Evolutionary conservation across 1,140 invertebrate species (phyloP).

Genomic region (Microplitis demolitor): DNA sequence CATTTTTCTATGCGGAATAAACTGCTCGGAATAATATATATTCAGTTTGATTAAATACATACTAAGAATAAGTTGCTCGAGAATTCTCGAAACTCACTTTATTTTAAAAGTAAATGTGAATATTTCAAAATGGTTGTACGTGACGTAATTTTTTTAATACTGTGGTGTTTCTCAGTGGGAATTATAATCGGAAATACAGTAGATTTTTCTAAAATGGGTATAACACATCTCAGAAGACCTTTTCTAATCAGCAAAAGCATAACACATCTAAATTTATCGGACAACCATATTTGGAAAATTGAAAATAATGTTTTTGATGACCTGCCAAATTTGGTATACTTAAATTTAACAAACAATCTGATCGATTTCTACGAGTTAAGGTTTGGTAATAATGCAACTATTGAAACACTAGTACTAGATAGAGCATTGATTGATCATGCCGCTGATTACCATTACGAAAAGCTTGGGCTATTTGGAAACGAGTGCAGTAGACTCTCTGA

Average conservation of each 20-base stretch:
- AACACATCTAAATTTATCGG: neutral
- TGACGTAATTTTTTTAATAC: too few relatives aligned
- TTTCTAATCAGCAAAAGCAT: slow-evolving; percentile 12
- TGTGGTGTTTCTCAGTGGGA: too few relatives aligned
- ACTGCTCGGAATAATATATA: too few relatives aligned
- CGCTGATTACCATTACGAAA: too few relatives aligned
- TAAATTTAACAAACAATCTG: slow-evolving; percentile 21
- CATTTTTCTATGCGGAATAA: too few relatives aligned
- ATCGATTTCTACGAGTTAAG: neutral
- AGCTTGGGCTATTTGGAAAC: too few relatives aligned
- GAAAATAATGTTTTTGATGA: neutral
- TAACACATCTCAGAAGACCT: neutral
- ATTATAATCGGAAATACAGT: neutral
- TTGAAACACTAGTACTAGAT: slow-evolving; percentile 14
- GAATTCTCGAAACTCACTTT: too few relatives aligned
- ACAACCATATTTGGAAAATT: slow-evolving; percentile 14
- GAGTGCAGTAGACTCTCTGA: too few relatives aligned
- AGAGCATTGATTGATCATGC: neutral
- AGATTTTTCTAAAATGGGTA: slow-evolving; percentile 16
- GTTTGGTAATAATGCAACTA: neutral
- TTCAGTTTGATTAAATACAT: too few relatives aligned
- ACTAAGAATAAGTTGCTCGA: too few relatives aligned
- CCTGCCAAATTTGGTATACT: slow-evolving; percentile 12
- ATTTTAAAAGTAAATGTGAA: too few relatives aligned
- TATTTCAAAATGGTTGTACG: too few relatives aligned